Evolutionary conservation across 2,113 vertebrate species (phyloP).

Genomic region (Anser brachyrhynchus): DNA sequence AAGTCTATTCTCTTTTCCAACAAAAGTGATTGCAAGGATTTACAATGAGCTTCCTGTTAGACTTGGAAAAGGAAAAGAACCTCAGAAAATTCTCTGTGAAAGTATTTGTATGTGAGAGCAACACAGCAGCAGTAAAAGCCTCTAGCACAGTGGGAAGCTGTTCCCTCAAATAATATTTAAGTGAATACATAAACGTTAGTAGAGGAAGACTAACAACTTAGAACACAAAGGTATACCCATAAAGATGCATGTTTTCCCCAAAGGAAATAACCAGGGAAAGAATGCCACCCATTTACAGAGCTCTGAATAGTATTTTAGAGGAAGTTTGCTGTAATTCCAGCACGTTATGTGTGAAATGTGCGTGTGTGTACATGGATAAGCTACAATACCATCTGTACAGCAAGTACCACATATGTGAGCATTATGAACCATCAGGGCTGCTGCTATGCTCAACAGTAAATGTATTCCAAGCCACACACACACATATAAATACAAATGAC

Average conservation of each 20-base stretch:
- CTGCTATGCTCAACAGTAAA: conserved; percentile 34
- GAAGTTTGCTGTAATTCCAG: conserved; percentile 51
- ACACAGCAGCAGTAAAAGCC: not conserved
- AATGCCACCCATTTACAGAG: not conserved
- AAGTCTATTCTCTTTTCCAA: conserved; percentile 56
- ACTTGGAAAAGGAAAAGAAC: conserved; percentile 49
- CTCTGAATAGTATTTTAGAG: not conserved
- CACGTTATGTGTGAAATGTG: conserved; percentile 19
- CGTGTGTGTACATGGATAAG: conserved; percentile 46
- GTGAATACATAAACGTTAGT: not conserved
- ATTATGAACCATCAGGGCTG: conserved; percentile 31
- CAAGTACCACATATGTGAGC: conserved; percentile 57
- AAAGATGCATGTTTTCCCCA: not conserved
- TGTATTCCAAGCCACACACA: conserved; percentile 29
- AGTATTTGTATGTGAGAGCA: conserved; percentile 40
- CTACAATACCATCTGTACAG: conserved; percentile 60
- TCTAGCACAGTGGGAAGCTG: conserved; percentile 39
- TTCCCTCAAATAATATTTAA: conserved; percentile 39
- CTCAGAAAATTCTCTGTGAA: conserved; percentile 55
- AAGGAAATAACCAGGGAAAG: not conserved
- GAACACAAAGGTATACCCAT: not conserved
- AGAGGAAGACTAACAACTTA: not conserved
- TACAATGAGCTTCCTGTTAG: conserved; percentile 64
- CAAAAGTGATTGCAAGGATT: conserved; percentile 60
- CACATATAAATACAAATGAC: conserved; percentile 18